These are phyloP conservation scores for Diogma glabrata DNA, from an alignment of 2,888 invertebrate species.

Conservation along the genomic window DNA sequence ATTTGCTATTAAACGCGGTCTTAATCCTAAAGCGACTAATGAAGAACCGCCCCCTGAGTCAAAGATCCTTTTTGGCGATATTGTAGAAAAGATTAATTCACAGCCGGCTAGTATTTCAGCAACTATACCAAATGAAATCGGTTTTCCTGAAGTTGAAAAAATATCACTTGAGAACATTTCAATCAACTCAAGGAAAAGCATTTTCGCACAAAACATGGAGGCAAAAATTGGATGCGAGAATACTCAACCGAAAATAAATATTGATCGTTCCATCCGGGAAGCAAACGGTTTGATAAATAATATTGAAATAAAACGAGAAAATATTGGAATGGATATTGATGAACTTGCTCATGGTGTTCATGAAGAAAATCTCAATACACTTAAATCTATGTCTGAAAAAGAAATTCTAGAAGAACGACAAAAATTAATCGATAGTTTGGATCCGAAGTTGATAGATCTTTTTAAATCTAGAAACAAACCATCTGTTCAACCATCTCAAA, in stretches of 20 bases:
- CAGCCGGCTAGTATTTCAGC: too few relatives aligned
- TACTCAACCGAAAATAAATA: not conserved
- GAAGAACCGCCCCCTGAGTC: not conserved
- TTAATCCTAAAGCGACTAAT: too few relatives aligned
- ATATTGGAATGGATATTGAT: not conserved
- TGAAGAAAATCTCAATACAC: slow-evolving; percentile 53
- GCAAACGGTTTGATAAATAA: not conserved
- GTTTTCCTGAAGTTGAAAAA: slow-evolving; percentile 37
- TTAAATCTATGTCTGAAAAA: slow-evolving; percentile 55
- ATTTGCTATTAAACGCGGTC: slow-evolving; percentile 25
- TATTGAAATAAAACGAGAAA: not conserved
- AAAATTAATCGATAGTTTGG: slow-evolving; percentile 43
- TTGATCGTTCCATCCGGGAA: not conserved
- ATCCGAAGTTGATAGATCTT: slow-evolving; percentile 16
- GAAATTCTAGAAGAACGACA: slow-evolving; percentile 66
- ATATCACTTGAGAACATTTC: not conserved
- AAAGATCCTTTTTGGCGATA: slow-evolving; percentile 39
- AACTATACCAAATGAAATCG: not conserved
- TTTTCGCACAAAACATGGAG: slow-evolving; percentile 41
- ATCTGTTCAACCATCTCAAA: not conserved
- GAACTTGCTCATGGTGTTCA: slow-evolving; percentile 35
- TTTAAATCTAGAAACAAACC: slow-evolving; percentile 6
- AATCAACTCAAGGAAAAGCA: slow-evolving; percentile 35
- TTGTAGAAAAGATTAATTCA: slow-evolving; percentile 39
- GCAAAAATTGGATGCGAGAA: slow-evolving; percentile 25